Evolutionary conservation across 1,140 invertebrate species (phyloP), one percentile per base, ranked within the genome.

Genomic region (Ridgeia piscesae): DNA sequence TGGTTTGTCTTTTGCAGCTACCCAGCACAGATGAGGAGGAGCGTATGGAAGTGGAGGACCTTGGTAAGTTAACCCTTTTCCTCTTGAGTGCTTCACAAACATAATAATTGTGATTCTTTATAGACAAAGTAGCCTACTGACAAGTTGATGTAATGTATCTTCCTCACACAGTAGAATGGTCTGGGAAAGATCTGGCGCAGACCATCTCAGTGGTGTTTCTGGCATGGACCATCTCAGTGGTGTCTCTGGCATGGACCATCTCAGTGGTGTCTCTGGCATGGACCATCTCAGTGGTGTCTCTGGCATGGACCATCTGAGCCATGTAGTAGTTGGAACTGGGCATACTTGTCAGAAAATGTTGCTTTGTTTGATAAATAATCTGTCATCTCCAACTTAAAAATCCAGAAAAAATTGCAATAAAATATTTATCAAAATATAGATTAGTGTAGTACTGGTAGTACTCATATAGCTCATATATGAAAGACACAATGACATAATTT

Each of bases 21-120:
- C 94, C 94, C 89, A 92, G 94, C 92, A 94, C 94, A 92, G 93
- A 93, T 88, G 94, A 94, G 35, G 92, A 94, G 31, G 95, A 95
- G 42, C 94, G 94, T 93, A 95, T 96, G 95, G 96, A 96, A 93
- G 95, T 96, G 93, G 95, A 96, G 94, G 95, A 96, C 94, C 93
- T 96, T 92, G 96, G 96, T 96, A 94, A 94, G 94, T 93, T 91
- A 77, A 77, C 58, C 58, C 6, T 91, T 91, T 50, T 91, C 33
- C 14, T 91, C 27, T 1, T 91, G 91, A 91, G 42, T 17, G 21
- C 17, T 90, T 34, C 31, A 90, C 35, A 90, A 90, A 77, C 58
- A 77, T 31, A 4, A 27, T 27, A 77, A 77, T 21, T 77, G 17
- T 77, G 17, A 77, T 21, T 77, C 58, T 77, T 77, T 77, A n/a